These are phyloP conservation scores for Cephonodes hylas DNA, from an alignment of 2,888 invertebrate species.

Conservation along the genomic window DNA sequence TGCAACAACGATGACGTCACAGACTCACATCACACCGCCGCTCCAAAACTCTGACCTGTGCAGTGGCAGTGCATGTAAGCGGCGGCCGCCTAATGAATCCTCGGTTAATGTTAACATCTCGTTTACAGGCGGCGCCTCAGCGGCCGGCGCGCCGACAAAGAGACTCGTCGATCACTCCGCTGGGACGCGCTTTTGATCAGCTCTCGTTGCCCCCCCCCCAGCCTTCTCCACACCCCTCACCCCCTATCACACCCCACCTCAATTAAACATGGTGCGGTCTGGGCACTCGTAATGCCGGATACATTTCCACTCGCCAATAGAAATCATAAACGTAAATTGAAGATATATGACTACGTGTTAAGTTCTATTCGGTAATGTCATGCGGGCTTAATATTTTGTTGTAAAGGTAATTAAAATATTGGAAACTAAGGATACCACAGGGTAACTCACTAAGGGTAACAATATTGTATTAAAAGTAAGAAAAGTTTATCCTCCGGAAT, in stretches of 20 bases:
- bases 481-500: too few relatives aligned
- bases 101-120: not conserved
- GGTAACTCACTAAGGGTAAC: too few relatives aligned
- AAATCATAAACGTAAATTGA: slow-evolving; percentile 1
- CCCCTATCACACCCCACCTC: not conserved
- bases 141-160: not conserved
- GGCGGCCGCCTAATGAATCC: not conserved
- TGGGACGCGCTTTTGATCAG: slow-evolving; percentile 1
- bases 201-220: not conserved
- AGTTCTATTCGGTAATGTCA: not conserved
- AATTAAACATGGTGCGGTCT: not conserved
- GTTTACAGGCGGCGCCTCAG: not conserved
- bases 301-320: not conserved
- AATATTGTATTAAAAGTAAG: too few relatives aligned
- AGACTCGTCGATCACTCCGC: slow-evolving; percentile 3
- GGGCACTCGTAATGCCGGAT: not conserved
- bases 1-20: too few relatives aligned
- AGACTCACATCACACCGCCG: not conserved
- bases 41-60: not conserved
- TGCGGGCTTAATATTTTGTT: not conserved
- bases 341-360: not conserved
- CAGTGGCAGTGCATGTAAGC: not conserved
- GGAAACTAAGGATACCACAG: too few relatives aligned
- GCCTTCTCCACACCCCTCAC: not conserved
- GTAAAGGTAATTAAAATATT: too few relatives aligned